Conservation (phyloP, 2,888 invertebrate genomes). For the Anagyrus pseudococci region DNA sequence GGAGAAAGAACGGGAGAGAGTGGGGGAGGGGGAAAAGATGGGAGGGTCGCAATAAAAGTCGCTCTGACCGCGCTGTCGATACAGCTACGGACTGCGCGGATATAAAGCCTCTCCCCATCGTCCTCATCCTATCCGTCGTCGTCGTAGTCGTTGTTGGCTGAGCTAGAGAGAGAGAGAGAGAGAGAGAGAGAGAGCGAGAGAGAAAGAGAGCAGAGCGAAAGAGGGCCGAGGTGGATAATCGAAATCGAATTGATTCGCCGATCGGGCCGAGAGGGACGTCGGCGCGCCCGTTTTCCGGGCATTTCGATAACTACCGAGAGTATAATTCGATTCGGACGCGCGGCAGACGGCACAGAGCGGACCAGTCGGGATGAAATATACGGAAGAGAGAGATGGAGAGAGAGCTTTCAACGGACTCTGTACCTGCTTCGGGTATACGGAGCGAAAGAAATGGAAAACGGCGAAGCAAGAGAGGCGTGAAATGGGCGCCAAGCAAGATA, state of each 20-base stretch:
- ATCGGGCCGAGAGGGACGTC: conserved; percentile 16
- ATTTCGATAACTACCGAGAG: conserved; percentile 19
- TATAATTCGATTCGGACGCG: conserved; percentile 22
- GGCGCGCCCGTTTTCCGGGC: conserved; percentile 11
- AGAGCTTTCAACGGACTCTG: too few relatives aligned
- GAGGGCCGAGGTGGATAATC: conserved; percentile 26
- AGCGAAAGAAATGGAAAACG: too few relatives aligned
- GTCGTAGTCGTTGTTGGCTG: too few relatives aligned
- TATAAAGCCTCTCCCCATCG: too few relatives aligned
- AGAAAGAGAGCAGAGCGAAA: background rate
- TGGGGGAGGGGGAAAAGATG: background rate
- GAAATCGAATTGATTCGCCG: conserved; percentile 36
- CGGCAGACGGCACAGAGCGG: too few relatives aligned
- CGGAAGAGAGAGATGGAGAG: background rate
- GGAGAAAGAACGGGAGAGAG: too few relatives aligned
- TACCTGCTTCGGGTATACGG: too few relatives aligned
- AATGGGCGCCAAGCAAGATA: too few relatives aligned
- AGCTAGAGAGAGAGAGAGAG: background rate
- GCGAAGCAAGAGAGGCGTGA: too few relatives aligned
- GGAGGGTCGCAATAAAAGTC: conserved; percentile 21
- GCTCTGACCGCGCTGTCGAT: conserved; percentile 25
- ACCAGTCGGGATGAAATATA: conserved; percentile 11
- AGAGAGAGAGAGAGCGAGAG: background rate
- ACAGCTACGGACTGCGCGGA: too few relatives aligned
- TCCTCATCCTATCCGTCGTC: background rate